Evolutionary conservation across 1,140 invertebrate genomes (phyloP), one percentile per base, ranked within the genome.

Genomic region (Atopsyche davidsoni): DNA sequence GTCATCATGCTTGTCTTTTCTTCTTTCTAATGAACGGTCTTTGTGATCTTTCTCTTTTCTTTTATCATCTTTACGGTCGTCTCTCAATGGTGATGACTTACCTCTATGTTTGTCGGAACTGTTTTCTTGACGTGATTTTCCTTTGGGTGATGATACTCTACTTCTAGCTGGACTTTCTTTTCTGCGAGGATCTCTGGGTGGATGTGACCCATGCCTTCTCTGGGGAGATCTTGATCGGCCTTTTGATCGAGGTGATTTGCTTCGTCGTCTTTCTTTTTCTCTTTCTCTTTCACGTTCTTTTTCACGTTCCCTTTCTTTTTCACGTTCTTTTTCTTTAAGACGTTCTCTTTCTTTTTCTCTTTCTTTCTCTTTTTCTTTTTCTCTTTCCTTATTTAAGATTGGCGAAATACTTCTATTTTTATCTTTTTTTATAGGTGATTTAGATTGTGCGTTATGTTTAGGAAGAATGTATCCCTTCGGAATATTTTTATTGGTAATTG

Each of bases 1-100:
- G 19, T 75, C 72, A 52, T 72, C 70, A 55, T 73, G 68, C 59
- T 72, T 73, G 51, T 74, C 72, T 63, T 74, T 74, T 47, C 70
- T 64, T 56, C 66, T 66, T 57, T 75, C 72, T 47, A 70, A 55
- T 19, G 72, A 73, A 45, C 69, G 65, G 41, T 73, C 69, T 63
- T 72, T 73, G 53, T 69, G 65, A 55, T 74, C 70, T 16, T 68
- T 65, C 4, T 62, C 64, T 58, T 69, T 67, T 36, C 44, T 38
- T 53, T 57, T 57, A 19, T 57, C 55, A 47, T 57, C 69, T 57
- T 66, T 67, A 41, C 68, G 69, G 44, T 56, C 60, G 22, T 72
- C 69, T 55, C 65, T 66, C 32, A 68, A 68, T 2, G 53, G 34
- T 46, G 72, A 71, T 42, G 62, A 57, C 50, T 73, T 72, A 36